Conservation (phyloP, 1,140 invertebrate species). For the Cardiocondyla obscurior region DNA sequence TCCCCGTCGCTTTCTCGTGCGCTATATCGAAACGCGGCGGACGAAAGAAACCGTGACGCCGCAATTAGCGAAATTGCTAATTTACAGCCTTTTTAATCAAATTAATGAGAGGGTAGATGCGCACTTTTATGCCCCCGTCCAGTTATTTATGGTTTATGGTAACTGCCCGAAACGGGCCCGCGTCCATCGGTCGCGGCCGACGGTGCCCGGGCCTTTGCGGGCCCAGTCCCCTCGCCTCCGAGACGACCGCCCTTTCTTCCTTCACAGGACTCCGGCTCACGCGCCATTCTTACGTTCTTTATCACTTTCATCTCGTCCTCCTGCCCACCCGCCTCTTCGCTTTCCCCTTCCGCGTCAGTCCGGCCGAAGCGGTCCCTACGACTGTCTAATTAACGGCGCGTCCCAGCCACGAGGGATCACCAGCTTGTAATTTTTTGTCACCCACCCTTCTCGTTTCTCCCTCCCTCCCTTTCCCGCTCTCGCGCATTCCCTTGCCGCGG, state of each 20-base stretch:
- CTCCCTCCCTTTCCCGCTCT: too few species aligned
- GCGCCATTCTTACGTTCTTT: slow-evolving; percentile 33
- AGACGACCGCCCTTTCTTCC: slow-evolving; percentile 30
- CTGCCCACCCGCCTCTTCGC: slow-evolving; percentile 37
- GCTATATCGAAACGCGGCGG: slow-evolving; percentile 14
- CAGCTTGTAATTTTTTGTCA: slow-evolving; percentile 35
- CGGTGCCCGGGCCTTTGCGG: slow-evolving; percentile 1
- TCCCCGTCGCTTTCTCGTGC: not conserved
- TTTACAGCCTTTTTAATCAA: slow-evolving; percentile 73
- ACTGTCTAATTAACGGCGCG: slow-evolving; percentile 60
- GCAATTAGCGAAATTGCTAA: slow-evolving; percentile 74
- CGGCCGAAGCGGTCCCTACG: slow-evolving; percentile 36
- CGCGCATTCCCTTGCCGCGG: not conserved
- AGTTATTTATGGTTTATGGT: slow-evolving; percentile 75
- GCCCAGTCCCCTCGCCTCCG: not conserved
- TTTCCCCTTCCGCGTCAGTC: slow-evolving; percentile 5
- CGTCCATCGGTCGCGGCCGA: slow-evolving; percentile 49
- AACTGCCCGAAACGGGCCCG: slow-evolving; percentile 65
- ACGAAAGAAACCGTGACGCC: slow-evolving; percentile 60
- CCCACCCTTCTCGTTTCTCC: not conserved
- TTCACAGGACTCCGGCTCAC: not conserved
- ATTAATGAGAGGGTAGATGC: slow-evolving; percentile 70
- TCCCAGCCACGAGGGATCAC: not conserved
- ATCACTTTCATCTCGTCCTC: slow-evolving; percentile 32
- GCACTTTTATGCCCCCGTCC: slow-evolving; percentile 62